Conservation (phyloP, 2,113 vertebrate genomes). For the Siniperca chuatsi region DNA sequence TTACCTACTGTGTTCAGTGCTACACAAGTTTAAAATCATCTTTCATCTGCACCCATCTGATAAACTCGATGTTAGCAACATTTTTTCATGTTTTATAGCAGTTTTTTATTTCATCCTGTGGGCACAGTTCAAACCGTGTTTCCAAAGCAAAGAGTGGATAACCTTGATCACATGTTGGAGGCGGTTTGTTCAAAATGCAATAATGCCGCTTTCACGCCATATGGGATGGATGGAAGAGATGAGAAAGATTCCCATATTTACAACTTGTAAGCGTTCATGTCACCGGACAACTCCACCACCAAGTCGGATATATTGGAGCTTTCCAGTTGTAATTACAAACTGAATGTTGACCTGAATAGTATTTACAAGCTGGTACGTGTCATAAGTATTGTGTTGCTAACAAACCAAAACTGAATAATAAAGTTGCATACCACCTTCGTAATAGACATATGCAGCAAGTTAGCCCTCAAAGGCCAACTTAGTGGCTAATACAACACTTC, state of each 20-base stretch:
- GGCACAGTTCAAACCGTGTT: not conserved
- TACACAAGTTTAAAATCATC: not conserved
- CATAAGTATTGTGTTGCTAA: not conserved
- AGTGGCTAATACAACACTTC: not conserved
- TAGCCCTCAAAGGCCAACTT: not conserved
- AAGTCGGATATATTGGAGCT: too few species aligned
- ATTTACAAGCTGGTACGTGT: too few species aligned
- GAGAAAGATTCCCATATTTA: too few species aligned
- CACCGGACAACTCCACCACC: too few species aligned
- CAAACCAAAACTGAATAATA: not conserved
- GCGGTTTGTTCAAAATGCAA: not conserved
- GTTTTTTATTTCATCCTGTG: not conserved
- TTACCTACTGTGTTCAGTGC: not conserved
- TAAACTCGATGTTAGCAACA: not conserved
- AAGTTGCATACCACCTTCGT: not conserved
- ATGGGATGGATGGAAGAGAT: not conserved
- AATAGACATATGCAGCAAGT: not conserved
- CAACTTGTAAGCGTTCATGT: too few species aligned
- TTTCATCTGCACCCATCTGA: not conserved
- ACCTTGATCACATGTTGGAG: not conserved
- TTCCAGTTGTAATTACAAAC: too few species aligned
- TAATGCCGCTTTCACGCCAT: not conserved
- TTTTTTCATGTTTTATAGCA: not conserved
- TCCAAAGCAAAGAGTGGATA: not conserved
- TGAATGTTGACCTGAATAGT: too few species aligned